Evolutionary conservation across 2,113 vertebrate species (phyloP).

Genomic region (Camarhynchus parvulus): DNA sequence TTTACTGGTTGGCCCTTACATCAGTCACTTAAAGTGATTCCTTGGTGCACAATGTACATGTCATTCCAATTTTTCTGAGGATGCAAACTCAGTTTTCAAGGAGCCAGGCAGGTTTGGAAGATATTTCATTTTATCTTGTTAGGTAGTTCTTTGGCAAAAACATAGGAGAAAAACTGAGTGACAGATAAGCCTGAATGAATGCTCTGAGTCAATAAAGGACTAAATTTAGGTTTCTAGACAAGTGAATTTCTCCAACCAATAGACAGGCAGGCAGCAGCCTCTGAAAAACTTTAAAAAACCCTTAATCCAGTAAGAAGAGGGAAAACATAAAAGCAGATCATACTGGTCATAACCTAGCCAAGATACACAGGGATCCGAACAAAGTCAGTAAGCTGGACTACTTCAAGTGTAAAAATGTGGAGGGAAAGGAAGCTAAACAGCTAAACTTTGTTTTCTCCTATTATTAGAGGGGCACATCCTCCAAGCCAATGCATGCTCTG

Average conservation of each 20-base stretch:
- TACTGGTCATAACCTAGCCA: neutral
- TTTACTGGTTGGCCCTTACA: neutral
- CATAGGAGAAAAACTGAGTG: neutral
- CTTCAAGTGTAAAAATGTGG: neutral
- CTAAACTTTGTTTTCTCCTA: neutral
- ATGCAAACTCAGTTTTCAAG: neutral
- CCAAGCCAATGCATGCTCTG: neutral
- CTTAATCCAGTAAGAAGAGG: neutral
- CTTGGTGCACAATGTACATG: neutral
- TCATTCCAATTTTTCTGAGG: neutral
- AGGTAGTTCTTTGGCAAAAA: slow-evolving; percentile 27
- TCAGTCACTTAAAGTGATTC: neutral
- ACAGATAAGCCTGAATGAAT: slow-evolving; percentile 4
- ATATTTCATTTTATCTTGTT: neutral
- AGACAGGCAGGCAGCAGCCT: neutral
- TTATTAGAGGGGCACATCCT: neutral
- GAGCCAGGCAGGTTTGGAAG: neutral
- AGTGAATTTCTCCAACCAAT: neutral
- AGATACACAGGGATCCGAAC: neutral
- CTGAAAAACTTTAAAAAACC: neutral
- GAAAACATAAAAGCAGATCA: neutral
- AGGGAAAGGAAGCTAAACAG: neutral
- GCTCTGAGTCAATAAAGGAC: neutral
- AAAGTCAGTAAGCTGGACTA: neutral
- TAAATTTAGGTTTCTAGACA: neutral